A percentile compares a stretch with the other conserved stretches of the same genome.
phyloP scores from a whole-genome alignment of 2,797 vertebrate species.

The Periophthalmus magnuspinnatus region DNA sequence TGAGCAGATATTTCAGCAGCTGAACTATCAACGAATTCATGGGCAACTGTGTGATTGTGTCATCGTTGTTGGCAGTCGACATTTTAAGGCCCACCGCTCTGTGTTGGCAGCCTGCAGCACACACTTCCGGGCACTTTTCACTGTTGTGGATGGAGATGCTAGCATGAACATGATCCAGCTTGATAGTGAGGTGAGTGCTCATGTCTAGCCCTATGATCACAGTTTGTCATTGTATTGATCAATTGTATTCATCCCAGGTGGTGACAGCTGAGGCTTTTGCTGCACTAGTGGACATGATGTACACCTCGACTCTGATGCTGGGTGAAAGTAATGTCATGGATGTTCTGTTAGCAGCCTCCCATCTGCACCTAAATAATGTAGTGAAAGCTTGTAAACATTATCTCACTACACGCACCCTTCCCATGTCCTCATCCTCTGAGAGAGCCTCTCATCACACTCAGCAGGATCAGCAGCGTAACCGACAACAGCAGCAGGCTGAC shows the following conservation, averaged over 20 bases:
- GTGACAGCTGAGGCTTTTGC: constrained; percentile 97
- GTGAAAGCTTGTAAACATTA: constrained; percentile 99
- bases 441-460: constrained; percentile 66
- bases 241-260: constrained; percentile 68
- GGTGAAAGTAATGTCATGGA: constrained; percentile 99
- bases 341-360: constrained; percentile 92
- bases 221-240: not conserved
- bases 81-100: constrained; percentile 96
- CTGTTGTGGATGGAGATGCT: constrained; percentile 90
- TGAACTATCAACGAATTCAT: constrained; percentile 95
- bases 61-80: constrained; percentile 92
- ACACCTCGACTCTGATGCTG: constrained; percentile 96
- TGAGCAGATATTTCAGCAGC: constrained; percentile 96
- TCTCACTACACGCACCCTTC: constrained; percentile 91
- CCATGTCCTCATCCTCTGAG: constrained; percentile 86
- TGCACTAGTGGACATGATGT: constrained; percentile 98
- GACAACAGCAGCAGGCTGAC: constrained; percentile 81
- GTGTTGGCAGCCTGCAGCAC: constrained; percentile 97
- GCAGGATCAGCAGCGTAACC: constrained; percentile 71
- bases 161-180: constrained; percentile 97
- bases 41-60: constrained; percentile 96
- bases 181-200: constrained; percentile 85
- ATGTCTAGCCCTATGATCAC: not conserved
- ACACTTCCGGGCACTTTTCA: constrained; percentile 94
- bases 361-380: constrained; percentile 94